Base-by-base conservation (phyloP, 2,113 vertebrate genomes). In the Macaca nemestrina region DNA sequence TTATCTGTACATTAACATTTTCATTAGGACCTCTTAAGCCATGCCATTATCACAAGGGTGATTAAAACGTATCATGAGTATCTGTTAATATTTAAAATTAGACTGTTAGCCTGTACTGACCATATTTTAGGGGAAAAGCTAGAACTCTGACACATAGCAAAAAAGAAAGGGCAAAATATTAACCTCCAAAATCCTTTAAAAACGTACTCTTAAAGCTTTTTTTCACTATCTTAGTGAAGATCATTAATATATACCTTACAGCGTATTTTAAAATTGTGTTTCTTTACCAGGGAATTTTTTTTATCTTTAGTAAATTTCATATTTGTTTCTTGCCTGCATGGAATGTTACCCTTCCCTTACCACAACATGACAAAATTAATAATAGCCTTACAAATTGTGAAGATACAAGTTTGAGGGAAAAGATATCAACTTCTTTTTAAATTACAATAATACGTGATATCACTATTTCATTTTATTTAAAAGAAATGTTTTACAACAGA, bases 11-110 rank as follows among this genome's bases (percentile, higher is more conserved):
- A 78, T 92, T 55, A 94, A 95, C 9, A 43, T 89, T 52, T 68
- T 88, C 35, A 80, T 84, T 78, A 84, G 30, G 43, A 73, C 8
- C 83, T 95, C 89, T 86, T 84, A 93, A 91, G 92, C 57, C 35
- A 93, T 48, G 27, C 20, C n/a, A 88, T 64, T 48, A 81, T 43
- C 32, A 94, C 95, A 96, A 87, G 27, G 7, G 88, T 48, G 18
- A 84, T 87, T 18, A 18, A 94, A 95, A 95, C 23, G 70, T 7
- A 84, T 35, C 12, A 55, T 1, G 25, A 93, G n/a, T 83, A 81
- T 90, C 45, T 82, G n/a, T 59, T 94, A 94, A 61, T 59, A 94
- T 83, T 96, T 86, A 87, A 96, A 96, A 92, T 87, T 85, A 96
- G 55, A 72, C 35, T 76, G 14, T 76, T 48, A 64, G 61, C 17